Conservation (phyloP, 2,797 vertebrate species). For the Alca torda region DNA sequence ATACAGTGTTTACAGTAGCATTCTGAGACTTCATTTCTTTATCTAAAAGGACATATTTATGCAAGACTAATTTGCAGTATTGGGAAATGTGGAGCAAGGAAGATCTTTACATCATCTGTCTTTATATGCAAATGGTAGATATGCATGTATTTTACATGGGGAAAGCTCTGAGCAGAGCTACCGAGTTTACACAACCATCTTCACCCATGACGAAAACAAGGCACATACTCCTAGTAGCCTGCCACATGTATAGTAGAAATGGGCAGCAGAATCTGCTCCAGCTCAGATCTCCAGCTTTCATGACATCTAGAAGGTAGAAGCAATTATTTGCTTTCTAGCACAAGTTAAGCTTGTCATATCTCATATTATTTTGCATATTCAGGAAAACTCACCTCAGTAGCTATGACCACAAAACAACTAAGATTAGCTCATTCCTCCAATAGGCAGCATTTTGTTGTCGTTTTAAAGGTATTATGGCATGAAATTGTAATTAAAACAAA, state of each 20-base stretch:
- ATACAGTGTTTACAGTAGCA: background rate
- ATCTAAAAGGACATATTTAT: background rate
- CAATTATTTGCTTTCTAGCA: background rate
- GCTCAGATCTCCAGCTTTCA: background rate
- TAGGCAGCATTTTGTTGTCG: background rate
- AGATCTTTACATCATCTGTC: background rate
- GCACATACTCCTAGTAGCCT: background rate
- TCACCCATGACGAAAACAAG: background rate
- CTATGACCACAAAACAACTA: background rate
- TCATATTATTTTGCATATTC: background rate
- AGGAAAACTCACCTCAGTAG: background rate
- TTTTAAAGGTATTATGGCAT: background rate
- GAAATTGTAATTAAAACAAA: background rate
- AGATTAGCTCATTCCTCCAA: background rate
- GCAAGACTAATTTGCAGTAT: background rate
- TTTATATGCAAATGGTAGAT: accelerated
- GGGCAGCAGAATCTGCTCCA: background rate
- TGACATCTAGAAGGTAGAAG: background rate
- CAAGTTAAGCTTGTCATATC: background rate
- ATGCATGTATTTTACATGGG: background rate
- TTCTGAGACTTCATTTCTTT: background rate
- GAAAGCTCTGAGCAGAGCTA: background rate
- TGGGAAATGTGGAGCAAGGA: background rate
- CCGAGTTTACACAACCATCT: background rate
- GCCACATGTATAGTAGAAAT: background rate